Evolutionary conservation across 2,113 vertebrate species (phyloP).

Genomic region (Chascanopsetta lugubris): DNA sequence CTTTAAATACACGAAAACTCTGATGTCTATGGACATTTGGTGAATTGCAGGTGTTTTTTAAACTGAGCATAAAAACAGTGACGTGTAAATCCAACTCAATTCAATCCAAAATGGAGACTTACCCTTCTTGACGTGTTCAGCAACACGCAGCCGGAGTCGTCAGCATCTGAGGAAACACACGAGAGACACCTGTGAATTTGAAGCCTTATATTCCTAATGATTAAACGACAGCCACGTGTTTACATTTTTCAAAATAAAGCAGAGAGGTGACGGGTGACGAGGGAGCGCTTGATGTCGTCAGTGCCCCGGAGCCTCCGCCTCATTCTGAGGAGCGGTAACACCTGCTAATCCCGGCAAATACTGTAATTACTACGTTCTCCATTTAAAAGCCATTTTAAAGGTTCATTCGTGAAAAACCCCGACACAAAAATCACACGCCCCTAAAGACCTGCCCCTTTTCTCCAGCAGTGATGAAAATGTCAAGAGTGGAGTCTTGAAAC

Average conservation of each 20-base stretch:
- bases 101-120: constrained; percentile 61
- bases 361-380: not conserved
- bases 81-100: no score
- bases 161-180: constrained; percentile 78
- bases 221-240: no score
- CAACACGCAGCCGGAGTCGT: constrained; percentile 89
- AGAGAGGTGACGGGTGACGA: not conserved
- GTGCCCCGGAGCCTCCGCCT: not conserved
- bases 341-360: constrained; percentile 8
- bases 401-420: constrained; percentile 18
- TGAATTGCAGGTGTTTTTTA: not conserved
- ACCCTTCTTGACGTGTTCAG: constrained; percentile 97
- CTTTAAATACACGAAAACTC: not conserved
- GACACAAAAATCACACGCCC: constrained; percentile 41
- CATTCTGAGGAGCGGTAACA: no score
- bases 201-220: not conserved
- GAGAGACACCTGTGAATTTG: not conserved
- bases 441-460: constrained; percentile 25
- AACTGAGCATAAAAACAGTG: no score
- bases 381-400: constrained; percentile 53
- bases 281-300: not conserved
- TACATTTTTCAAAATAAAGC: no score
- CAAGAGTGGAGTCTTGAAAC: constrained; percentile 63
- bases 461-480: constrained; percentile 51
- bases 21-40: no score